Percentiles rank a stretch among this genome's conserved stretches.
Evolutionary conservation across 2,797 vertebrate genomes (phyloP).

Genomic region (Crax fasciolata): DNA sequence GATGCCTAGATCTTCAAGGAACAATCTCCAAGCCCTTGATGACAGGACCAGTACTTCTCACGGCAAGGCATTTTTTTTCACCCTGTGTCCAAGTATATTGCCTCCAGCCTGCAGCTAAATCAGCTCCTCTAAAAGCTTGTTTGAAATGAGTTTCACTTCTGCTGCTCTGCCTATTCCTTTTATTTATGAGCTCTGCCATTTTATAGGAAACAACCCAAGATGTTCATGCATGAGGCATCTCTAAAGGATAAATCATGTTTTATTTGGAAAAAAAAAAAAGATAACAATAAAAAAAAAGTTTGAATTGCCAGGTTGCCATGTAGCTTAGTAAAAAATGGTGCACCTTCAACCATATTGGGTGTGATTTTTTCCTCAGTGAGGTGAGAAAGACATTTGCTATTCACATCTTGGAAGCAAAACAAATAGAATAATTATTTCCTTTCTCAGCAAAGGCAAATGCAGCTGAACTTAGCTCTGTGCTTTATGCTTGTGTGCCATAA

Average conservation of each 20-base stretch:
- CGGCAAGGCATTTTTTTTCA: neutral
- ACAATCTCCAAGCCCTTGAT: neutral
- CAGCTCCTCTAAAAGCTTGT: conserved; percentile 43
- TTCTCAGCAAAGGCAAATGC: conserved; percentile 44
- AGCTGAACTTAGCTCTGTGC: conserved; percentile 4
- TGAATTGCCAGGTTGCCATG: neutral
- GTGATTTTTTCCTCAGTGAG: conserved; percentile 22
- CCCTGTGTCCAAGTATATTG: conserved; percentile 7
- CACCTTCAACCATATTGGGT: conserved; percentile 24
- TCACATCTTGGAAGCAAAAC: conserved; percentile 64
- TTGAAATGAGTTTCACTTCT: conserved; percentile 40
- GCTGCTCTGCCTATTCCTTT: conserved; percentile 3
- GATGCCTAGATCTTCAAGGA: neutral
- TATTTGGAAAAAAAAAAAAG: neutral
- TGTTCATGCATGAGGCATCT: neutral
- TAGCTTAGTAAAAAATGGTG: conserved; percentile 3
- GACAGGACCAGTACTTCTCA: neutral
- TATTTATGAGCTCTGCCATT: conserved; percentile 53
- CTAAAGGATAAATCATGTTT: neutral
- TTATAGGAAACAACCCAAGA: conserved; percentile 44
- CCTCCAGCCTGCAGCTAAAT: conserved; percentile 53
- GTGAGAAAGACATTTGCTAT: conserved; percentile 52
- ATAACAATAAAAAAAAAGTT: neutral
- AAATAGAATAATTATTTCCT: conserved; percentile 60
- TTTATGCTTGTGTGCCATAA: conserved; percentile 30